Conservation (phyloP, 92 coral and sea anemone genomes). For the Porites divaricata region DNA sequence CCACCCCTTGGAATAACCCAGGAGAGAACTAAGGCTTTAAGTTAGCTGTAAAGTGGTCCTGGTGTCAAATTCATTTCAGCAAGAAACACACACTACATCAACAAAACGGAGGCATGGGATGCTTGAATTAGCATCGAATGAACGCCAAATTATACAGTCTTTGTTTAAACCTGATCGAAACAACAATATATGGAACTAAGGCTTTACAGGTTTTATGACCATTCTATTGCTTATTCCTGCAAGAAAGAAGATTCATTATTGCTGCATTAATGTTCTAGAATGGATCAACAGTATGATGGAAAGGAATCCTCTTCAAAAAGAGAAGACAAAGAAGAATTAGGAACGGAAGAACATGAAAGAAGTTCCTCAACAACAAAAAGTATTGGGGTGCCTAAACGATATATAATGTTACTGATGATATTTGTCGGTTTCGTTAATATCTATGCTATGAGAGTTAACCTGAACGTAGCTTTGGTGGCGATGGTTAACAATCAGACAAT, state of each 20-base stretch:
- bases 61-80: too few species aligned
- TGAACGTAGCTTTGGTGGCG: constrained; percentile 95
- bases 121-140: too few species aligned
- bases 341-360: not conserved
- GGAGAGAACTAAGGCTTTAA: too few species aligned
- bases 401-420: constrained; percentile 81
- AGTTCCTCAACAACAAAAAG: not conserved
- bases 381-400: constrained; percentile 84
- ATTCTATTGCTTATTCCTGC: too few species aligned
- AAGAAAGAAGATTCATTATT: not conserved
- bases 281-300: constrained; percentile 7
- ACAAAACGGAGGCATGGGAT: too few species aligned
- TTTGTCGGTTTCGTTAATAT: constrained; percentile 95
- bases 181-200: too few species aligned
- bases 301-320: not conserved
- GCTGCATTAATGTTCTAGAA: not conserved
- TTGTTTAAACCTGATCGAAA: too few species aligned
- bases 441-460: constrained; percentile 92
- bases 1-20: too few species aligned
- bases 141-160: too few species aligned
- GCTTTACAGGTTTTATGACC: too few species aligned
- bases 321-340: not conserved
- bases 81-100: too few species aligned
- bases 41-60: too few species aligned
- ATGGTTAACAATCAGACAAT: constrained; percentile 95